These are phyloP conservation scores for Eretmocerus hayati DNA, from an alignment of 2,888 invertebrate species.

Conservation along the genomic window DNA sequence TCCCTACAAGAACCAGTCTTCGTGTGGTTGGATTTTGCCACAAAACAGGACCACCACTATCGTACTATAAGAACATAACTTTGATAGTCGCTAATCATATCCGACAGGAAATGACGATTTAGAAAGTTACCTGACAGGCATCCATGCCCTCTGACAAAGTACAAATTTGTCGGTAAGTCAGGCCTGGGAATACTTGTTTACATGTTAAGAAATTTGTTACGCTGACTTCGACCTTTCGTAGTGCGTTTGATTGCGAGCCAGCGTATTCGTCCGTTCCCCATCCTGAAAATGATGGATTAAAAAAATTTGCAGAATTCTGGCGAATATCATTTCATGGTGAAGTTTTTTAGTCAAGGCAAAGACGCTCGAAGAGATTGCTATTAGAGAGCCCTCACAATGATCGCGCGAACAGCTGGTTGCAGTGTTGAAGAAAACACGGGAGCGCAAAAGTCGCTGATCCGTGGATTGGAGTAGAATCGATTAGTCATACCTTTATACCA, in stretches of 20 bases:
- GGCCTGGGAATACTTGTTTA: conserved; percentile 24
- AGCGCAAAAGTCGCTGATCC: too few species aligned
- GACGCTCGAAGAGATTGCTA: too few species aligned
- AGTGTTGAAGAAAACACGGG: too few species aligned
- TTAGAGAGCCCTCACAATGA: too few species aligned
- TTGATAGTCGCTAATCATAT: not conserved
- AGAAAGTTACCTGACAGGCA: conserved; percentile 53
- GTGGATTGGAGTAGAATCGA: too few species aligned
- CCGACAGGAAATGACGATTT: too few species aligned
- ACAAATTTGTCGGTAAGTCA: conserved; percentile 45
- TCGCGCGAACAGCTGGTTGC: too few species aligned
- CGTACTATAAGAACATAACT: conserved; percentile 27
- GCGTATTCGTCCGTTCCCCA: conserved; percentile 55
- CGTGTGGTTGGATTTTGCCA: conserved; percentile 47
- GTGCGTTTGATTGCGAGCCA: conserved; percentile 48
- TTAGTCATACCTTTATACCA: too few species aligned
- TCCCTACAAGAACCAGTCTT: conserved; percentile 42
- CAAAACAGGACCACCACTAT: conserved; percentile 54
- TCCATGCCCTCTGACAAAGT: conserved; percentile 51
- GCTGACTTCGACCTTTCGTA: conserved; percentile 51
- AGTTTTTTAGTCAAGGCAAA: not conserved
- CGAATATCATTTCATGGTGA: too few species aligned
- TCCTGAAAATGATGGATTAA: too few species aligned
- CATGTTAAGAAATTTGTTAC: conserved; percentile 50
- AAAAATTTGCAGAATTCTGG: too few species aligned